phyloP scores from a whole-genome alignment of 2,113 vertebrate genomes.

The Odocoileus hemionus region DNA sequence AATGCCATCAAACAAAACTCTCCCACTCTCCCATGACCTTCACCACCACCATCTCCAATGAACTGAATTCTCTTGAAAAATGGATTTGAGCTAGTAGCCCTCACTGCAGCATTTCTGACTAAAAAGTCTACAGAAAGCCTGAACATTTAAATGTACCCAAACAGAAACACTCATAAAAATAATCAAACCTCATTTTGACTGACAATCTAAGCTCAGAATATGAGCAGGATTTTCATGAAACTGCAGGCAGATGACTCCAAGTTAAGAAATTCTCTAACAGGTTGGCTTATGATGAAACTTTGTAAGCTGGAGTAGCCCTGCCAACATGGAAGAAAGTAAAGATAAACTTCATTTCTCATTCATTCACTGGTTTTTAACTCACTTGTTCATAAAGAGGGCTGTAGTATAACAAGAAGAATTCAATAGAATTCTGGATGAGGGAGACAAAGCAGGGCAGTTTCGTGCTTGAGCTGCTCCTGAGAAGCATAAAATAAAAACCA shows the following conservation, averaged over 20 bases:
- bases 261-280: background rate
- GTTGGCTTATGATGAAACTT: background rate
- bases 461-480: background rate
- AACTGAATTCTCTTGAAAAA: background rate
- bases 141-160: background rate
- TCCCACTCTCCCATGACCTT: background rate
- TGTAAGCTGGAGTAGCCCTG: background rate
- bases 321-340: background rate
- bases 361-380: background rate
- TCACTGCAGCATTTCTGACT: background rate
- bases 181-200: background rate
- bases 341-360: background rate
- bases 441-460: background rate
- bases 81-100: background rate
- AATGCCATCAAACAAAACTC: background rate
- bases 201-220: background rate
- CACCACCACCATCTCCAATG: background rate
- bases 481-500: background rate
- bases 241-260: background rate
- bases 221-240: background rate
- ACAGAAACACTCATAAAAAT: constrained; percentile 8
- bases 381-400: background rate
- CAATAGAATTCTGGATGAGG: background rate
- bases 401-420: background rate
- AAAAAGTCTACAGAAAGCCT: background rate